These are phyloP conservation scores for Coracias cyanogaster DNA, from an alignment of 2,797 vertebrate genomes.

Conservation along the genomic window DNA sequence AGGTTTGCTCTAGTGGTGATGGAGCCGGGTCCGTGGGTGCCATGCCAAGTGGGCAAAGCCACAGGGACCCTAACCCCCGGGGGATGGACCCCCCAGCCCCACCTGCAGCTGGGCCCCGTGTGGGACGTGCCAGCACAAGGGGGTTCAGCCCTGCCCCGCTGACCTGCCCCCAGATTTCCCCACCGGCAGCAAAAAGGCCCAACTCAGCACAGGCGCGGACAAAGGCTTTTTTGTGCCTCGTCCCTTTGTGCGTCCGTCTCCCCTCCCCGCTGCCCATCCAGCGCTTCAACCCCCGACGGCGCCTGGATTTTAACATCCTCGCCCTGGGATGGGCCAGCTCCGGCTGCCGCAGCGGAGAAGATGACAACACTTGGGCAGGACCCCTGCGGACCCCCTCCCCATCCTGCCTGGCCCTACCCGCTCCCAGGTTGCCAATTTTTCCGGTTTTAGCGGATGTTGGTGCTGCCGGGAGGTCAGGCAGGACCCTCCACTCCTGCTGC, in stretches of 20 bases:
- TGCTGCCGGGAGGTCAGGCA: not conserved
- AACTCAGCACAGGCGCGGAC: constrained; percentile 32
- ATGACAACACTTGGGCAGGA: accelerated
- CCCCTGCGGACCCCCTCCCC: accelerated
- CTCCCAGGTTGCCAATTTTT: not conserved
- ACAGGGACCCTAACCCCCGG: accelerated
- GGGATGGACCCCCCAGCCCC: not conserved
- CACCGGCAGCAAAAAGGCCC: not conserved
- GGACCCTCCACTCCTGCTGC: not conserved
- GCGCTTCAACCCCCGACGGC: not conserved
- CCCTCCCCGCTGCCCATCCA: not conserved
- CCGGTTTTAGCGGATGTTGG: not conserved
- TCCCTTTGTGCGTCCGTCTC: constrained; percentile 35
- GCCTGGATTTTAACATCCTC: constrained; percentile 26
- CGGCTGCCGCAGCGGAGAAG: not conserved
- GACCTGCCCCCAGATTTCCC: not conserved
- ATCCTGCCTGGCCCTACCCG: not conserved
- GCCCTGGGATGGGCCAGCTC: not conserved
- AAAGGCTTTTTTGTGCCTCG: constrained; percentile 61
- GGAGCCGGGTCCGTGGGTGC: not conserved
- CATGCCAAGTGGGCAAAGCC: not conserved
- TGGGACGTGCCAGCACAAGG: accelerated
- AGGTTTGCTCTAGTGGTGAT: not conserved
- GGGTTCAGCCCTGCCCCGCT: not conserved
- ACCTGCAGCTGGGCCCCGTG: not conserved